phyloP scores from a whole-genome alignment of 2,113 vertebrate genomes.

The Poeciliopsis prolifica region DNA sequence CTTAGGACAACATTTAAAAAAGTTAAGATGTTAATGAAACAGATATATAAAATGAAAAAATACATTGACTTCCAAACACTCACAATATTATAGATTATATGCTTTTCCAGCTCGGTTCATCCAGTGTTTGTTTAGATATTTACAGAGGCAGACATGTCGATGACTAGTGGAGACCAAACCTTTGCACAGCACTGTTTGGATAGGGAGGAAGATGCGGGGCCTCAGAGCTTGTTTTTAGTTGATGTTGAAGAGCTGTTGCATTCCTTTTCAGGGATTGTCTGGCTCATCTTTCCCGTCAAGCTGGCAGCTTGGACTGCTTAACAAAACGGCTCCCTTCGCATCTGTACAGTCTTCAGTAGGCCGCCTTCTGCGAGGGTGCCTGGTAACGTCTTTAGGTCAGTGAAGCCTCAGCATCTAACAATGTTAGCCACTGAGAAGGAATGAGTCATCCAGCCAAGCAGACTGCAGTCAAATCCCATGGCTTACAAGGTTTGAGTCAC shows the following conservation, averaged over 20 bases:
- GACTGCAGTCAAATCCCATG: slow-evolving; percentile 28
- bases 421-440: slow-evolving; percentile 31
- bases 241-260: slow-evolving; percentile 37
- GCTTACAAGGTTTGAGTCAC: slow-evolving; percentile 36
- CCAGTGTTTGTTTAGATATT: not conserved
- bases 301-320: slow-evolving; percentile 42
- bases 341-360: slow-evolving; percentile 26
- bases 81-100: not conserved
- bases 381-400: slow-evolving; percentile 57
- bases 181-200: not conserved
- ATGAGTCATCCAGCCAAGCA: slow-evolving; percentile 42
- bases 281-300: slow-evolving; percentile 35
- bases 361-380: slow-evolving; percentile 36
- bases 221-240: slow-evolving; percentile 22
- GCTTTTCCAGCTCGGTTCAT: not conserved
- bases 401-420: slow-evolving; percentile 40
- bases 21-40: no score
- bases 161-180: not conserved
- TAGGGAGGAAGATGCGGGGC: slow-evolving; percentile 11
- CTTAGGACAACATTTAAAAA: no score
- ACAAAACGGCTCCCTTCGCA: slow-evolving; percentile 18
- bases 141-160: not conserved
- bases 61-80: no score
- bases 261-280: slow-evolving; percentile 34
- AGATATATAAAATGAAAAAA: not conserved